Evolutionary conservation across 2,888 invertebrate species (phyloP).

Genomic region (Acleris literana): DNA sequence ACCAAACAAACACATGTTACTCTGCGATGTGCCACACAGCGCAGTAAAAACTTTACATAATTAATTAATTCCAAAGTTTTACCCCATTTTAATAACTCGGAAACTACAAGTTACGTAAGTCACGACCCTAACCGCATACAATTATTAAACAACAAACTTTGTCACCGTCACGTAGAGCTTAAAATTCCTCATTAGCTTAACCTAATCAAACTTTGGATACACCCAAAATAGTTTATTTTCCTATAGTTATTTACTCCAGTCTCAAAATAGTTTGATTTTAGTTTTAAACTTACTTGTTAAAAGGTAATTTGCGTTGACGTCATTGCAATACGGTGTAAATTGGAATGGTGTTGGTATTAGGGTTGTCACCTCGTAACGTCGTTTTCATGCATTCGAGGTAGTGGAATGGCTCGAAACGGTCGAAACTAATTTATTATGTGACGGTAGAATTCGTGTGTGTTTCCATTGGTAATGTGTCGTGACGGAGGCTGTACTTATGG

Average conservation of each 20-base stretch:
- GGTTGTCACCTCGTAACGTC: conserved; percentile 12
- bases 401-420: conserved; percentile 7
- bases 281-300: background rate
- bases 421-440: conserved; percentile 15
- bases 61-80: background rate
- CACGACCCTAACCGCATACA: conserved; percentile 5
- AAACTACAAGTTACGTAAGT: background rate
- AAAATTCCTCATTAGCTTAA: conserved; percentile 13
- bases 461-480: conserved; percentile 1
- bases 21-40: background rate
- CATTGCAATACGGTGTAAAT: background rate
- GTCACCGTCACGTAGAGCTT: conserved; percentile 2
- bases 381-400: conserved; percentile 6
- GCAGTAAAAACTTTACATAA: background rate
- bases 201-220: conserved; percentile 13
- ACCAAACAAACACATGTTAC: background rate
- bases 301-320: background rate
- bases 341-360: background rate
- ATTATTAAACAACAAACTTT: conserved; percentile 11
- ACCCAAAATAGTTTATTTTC: background rate
- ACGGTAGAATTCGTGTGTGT: background rate
- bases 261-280: conserved; percentile 8
- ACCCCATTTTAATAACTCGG: background rate
- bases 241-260: conserved; percentile 5
- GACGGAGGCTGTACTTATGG: background rate